Evolutionary conservation across 2,888 invertebrate species (phyloP).

Genomic region (Acrobasis consociella): DNA sequence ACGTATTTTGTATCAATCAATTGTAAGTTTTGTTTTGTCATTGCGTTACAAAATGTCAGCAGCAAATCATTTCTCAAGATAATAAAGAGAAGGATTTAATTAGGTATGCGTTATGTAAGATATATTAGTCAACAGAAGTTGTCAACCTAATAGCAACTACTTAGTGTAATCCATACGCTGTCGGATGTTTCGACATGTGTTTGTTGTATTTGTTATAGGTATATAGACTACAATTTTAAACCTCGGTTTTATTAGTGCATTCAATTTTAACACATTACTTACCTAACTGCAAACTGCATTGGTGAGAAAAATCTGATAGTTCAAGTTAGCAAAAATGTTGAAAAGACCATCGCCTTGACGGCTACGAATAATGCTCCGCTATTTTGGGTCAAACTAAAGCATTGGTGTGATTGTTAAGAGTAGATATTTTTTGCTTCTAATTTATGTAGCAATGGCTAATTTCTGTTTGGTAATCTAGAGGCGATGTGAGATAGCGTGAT

Average conservation of each 20-base stretch:
- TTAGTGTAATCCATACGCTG: conserved; percentile 55
- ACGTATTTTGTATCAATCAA: no score
- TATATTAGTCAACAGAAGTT: conserved; percentile 70
- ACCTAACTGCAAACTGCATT: no score
- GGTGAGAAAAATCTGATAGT: no score
- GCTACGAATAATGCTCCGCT: no score
- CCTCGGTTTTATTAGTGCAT: not conserved
- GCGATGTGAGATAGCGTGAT: conserved; percentile 37
- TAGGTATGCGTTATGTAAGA: conserved; percentile 61
- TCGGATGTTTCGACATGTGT: conserved; percentile 77
- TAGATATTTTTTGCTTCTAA: not conserved
- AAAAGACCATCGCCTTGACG: no score
- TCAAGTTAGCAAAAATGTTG: no score
- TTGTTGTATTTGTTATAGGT: no score
- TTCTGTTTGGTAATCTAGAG: conserved; percentile 28
- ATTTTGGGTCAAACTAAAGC: no score
- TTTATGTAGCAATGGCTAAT: conserved; percentile 26
- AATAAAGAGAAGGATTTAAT: conserved; percentile 42
- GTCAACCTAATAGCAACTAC: conserved; percentile 63
- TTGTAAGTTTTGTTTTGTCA: no score
- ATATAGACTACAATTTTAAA: not conserved
- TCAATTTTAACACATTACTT: no score
- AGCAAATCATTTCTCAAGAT: conserved; percentile 31
- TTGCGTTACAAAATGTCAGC: conserved; percentile 32
- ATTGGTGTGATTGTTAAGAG: no score